Conservation (phyloP, 1,140 invertebrate genomes). For the Babylonia areolata region DNA sequence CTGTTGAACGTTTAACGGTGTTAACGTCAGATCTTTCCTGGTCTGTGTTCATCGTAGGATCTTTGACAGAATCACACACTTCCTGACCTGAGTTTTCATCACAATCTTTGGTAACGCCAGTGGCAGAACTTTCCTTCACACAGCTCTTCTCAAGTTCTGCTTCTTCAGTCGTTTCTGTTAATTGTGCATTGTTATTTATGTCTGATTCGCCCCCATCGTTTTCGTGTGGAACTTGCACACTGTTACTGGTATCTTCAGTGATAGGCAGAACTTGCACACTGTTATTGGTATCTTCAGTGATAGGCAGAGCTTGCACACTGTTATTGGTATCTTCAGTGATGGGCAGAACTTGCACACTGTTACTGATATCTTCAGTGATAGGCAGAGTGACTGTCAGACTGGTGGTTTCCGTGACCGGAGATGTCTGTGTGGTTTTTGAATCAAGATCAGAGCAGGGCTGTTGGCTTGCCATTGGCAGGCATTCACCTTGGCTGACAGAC, state of each 20-base stretch:
- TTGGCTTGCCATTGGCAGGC: neutral
- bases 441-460: no score
- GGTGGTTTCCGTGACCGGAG: neutral
- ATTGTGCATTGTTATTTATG: neutral
- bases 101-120: neutral
- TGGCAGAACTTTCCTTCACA: neutral
- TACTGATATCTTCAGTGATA: neutral
- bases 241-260: neutral
- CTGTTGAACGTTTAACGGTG: neutral
- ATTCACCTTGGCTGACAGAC: neutral
- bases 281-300: neutral
- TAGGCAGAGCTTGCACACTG: neutral
- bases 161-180: neutral
- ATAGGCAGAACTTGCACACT: neutral
- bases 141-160: neutral
- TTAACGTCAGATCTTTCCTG: neutral
- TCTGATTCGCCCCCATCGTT: neutral
- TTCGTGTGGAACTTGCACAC: neutral
- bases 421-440: neutral
- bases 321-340: neutral
- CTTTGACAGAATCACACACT: neutral
- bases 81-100: neutral
- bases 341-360: neutral
- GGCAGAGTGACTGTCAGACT: conserved; percentile 28
- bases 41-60: neutral